Evolutionary conservation across 2,797 vertebrate species (phyloP), one percentile per base, ranked within the genome.

Genomic region (Apogon talboti): DNA sequence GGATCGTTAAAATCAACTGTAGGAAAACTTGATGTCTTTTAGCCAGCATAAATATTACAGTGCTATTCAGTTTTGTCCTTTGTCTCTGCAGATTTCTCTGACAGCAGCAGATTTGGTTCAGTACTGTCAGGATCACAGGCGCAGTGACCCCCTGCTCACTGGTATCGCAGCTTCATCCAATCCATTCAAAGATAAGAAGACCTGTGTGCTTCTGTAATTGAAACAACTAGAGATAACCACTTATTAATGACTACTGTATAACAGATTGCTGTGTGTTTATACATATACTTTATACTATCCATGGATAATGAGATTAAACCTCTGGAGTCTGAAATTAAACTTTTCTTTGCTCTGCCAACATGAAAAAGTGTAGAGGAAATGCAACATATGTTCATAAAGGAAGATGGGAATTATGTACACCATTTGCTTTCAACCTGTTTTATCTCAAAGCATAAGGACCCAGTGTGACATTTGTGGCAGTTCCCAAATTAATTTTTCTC

Each of bases 121-220:
- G 77, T 95, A 94, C 84, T 96, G 95, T 77, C 92, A 82, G 57
- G 94, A 95, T 11, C 90, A 95, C 82, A 78, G 90, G 47, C 91
- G 92, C 73, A 93, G 86, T 0, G 94, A 96, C 82, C 93, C 95
- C 8, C 93, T 96, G 66, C 85, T 96, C 37, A 92, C 88, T 7
- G 93, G 94, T 65, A 95, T 96, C 41, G 84, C 92, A 0, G 85
- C 93, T 4, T 93, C 94, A 0, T 92, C 91, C 71, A 96, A 95
- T 70, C 94, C 94, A 14, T 96, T 95, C 86, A 95, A 95, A 87
- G 94, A 95, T 37, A 95, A 95, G 91, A 95, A 95, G 86, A 92
- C 87, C 52, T 96, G 94, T 1, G 72, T 91, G 51, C 86, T 94
- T 51, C 90, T 95, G 2, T 96, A 82, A 89, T 16, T 5, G 46